Evolutionary conservation across 53 echinoderm and acorn worm species (phyloP).

Genomic region (Glandiceps talaboti): DNA sequence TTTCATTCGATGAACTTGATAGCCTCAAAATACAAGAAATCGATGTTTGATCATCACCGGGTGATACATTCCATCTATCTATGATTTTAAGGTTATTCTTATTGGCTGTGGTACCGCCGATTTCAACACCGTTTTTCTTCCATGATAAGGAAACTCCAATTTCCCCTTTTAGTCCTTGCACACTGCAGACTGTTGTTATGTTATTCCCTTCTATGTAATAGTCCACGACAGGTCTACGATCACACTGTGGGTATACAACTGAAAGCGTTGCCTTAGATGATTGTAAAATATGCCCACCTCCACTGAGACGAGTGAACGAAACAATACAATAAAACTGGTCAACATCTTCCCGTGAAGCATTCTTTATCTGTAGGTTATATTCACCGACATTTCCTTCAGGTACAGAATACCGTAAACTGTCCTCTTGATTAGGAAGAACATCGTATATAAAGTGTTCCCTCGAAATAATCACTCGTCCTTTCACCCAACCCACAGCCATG

Average conservation of each 20-base stretch:
- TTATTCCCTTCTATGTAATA: neutral
- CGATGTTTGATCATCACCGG: neutral
- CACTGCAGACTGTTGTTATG: neutral
- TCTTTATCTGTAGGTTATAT: neutral
- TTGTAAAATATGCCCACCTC: neutral
- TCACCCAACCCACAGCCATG: neutral
- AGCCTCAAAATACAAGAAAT: neutral
- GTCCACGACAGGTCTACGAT: neutral
- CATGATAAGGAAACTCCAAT: neutral
- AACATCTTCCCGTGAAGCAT: neutral
- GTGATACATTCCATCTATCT: neutral
- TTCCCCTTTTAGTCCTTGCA: neutral
- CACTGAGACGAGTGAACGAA: neutral
- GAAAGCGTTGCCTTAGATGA: neutral
- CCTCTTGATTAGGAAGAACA: neutral
- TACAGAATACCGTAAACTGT: neutral
- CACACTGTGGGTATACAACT: neutral
- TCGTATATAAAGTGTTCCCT: neutral
- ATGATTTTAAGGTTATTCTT: neutral
- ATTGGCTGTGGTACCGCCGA: neutral
- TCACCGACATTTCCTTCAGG: neutral
- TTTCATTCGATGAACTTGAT: neutral
- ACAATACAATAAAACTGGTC: neutral
- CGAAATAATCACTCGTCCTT: neutral
- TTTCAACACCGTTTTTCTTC: neutral